Evolutionary conservation across 2,888 invertebrate genomes (phyloP).

Genomic region (Taenaris catops): DNA sequence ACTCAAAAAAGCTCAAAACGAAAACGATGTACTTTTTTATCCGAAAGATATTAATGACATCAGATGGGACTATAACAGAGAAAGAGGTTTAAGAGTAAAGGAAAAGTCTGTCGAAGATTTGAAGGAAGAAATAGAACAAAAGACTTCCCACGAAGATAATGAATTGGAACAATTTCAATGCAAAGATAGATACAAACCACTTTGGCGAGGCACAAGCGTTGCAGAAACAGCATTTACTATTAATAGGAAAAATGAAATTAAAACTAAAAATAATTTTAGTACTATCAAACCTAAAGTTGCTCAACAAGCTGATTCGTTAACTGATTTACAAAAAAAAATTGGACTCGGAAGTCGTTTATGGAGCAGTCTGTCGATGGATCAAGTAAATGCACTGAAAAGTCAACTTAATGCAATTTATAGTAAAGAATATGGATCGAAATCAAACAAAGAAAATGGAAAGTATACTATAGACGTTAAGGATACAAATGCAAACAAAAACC

Average conservation of each 20-base stretch:
- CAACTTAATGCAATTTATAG: conserved; percentile 91
- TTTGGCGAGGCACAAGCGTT: conserved; percentile 92
- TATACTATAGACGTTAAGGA: conserved; percentile 82
- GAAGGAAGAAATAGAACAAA: conserved; percentile 85
- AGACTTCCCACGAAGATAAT: conserved; percentile 74
- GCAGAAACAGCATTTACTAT: conserved; percentile 88
- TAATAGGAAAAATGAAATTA: conserved; percentile 77
- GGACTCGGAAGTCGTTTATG: conserved; percentile 89
- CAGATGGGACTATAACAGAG: conserved; percentile 87
- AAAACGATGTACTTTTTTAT: conserved; percentile 91
- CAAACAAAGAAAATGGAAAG: conserved; percentile 60
- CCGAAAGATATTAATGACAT: conserved; percentile 86
- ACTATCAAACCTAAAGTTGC: conserved; percentile 38
- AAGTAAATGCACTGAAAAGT: conserved; percentile 88
- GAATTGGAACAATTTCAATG: conserved; percentile 59
- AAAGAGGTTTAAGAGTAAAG: conserved; percentile 88
- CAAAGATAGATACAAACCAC: conserved; percentile 87
- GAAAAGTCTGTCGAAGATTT: conserved; percentile 94
- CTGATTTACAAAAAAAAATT: conserved; percentile 61
- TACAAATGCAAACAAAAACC: conserved; percentile 42
- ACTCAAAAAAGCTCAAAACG: conserved; percentile 87
- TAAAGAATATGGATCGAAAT: conserved; percentile 70
- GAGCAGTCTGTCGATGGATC: conserved; percentile 91
- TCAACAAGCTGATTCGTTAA: conserved; percentile 58
- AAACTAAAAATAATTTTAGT: conserved; percentile 31